phyloP scores from a whole-genome alignment of 2,888 invertebrate genomes.

The Subacronicta megacephala region DNA sequence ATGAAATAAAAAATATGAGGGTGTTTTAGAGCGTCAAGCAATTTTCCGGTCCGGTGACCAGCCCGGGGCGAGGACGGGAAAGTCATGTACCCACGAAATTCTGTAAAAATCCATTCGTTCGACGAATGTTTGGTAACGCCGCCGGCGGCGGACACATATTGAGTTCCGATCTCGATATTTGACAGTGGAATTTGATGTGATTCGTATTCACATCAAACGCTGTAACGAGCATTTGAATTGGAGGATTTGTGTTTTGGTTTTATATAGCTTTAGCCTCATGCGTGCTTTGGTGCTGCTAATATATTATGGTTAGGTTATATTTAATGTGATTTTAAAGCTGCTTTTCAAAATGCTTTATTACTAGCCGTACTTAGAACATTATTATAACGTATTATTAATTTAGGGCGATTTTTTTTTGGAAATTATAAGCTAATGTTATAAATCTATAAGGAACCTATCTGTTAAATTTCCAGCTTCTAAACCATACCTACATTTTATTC shows the following conservation, averaged over 20 bases:
- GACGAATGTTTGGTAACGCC: constrained; percentile 32
- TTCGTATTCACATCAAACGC: constrained; percentile 32
- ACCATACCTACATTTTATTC: too few species aligned
- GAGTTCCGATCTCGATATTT: constrained; percentile 28
- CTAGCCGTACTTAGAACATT: too few species aligned
- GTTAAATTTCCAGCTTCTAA: too few species aligned
- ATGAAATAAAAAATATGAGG: constrained; percentile 48
- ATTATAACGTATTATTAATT: too few species aligned
- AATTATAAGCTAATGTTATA: too few species aligned
- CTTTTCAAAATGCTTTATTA: too few species aligned
- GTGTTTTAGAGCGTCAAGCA: constrained; percentile 48
- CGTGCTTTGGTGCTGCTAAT: constrained; percentile 5
- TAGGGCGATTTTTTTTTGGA: too few species aligned
- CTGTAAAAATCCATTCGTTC: constrained; percentile 25
- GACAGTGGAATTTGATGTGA: constrained; percentile 45
- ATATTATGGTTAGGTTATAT: too few species aligned
- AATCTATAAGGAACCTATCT: too few species aligned
- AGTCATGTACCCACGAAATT: constrained; percentile 19
- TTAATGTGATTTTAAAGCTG: too few species aligned
- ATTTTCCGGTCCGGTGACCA: constrained; percentile 48
- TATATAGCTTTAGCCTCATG: constrained; percentile 3
- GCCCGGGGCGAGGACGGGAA: constrained; percentile 14
- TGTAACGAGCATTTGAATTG: constrained; percentile 13
- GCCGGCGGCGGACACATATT: constrained; percentile 38
- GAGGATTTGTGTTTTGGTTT: constrained; percentile 15